Base-by-base conservation (phyloP, 2,888 invertebrate genomes). In the Agapostemon virescens region DNA sequence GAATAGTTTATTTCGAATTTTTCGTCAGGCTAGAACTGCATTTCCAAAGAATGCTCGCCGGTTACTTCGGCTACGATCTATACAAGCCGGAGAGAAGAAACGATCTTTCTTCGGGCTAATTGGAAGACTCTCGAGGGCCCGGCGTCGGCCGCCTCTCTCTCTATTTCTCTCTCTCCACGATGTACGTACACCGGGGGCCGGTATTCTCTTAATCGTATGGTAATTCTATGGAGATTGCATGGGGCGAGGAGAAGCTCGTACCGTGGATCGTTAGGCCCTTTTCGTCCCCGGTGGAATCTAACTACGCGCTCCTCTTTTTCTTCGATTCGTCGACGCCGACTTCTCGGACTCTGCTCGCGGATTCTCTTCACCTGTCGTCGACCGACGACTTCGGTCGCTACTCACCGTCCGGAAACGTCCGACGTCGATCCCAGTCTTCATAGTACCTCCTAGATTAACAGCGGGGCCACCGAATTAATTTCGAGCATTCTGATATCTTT, bases 211-310 rank as follows among this genome's bases (percentile, higher is more conserved):
- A 92, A 92, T 92, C 90, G 91, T 92, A 92, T 92, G 92, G 89
- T 92, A 92, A 92, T 92, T 88, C 88, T 92, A 92, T 92, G 92
- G 91, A 92, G 90, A 92, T 92, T 92, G 91, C 91, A 90, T 85
- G 90, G 89, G 86, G 88, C 88, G 90, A 88, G 88, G 89, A 89
- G 90, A 86, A 87, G 88, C 90, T 90, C 90, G 90, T 90, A 89
- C 88, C 90, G 87, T 86, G 88, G 88, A 85, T 91, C 91, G 90
- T 90, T 90, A 89, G 89, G 89, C 87, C 87, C 89, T 88, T 87
- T 87, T 88, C 86, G 79, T 86, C 75, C 85, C 83, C 86, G 75
- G 83, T 81, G 84, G 83, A 86, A 84, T 84, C 85, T 77, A 79
- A 76, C 49, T 79, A 73, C 79, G 63, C 68, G 79, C 73, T 71